phyloP scores from a whole-genome alignment of 2,888 invertebrate genomes.

The Cordilura impudica region DNA sequence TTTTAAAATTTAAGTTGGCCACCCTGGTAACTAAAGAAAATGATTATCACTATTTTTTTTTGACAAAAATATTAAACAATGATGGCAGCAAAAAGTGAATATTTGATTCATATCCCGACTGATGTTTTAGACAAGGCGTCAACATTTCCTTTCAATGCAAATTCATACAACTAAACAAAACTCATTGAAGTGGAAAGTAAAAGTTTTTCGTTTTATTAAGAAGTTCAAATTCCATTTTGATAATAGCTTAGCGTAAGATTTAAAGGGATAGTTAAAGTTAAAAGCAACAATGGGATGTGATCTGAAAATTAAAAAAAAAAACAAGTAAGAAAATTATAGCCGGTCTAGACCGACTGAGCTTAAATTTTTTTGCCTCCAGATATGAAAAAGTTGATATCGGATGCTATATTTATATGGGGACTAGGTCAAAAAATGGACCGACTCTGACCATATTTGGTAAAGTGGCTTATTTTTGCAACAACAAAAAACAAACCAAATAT shows the following conservation, averaged over 20 bases:
- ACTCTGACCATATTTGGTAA: too few species aligned
- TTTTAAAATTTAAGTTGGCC: background rate
- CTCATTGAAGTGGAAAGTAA: constrained; percentile 23
- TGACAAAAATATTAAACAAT: background rate
- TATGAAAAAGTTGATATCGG: too few species aligned
- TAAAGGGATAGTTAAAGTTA: background rate
- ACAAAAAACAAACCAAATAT: too few species aligned
- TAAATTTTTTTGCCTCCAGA: too few species aligned
- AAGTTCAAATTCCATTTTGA: constrained; percentile 6
- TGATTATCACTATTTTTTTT: background rate
- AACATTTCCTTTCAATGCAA: background rate
- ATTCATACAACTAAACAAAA: background rate
- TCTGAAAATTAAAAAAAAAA: background rate
- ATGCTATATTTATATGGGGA: too few species aligned
- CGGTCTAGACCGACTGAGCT: too few species aligned
- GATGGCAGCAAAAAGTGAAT: constrained; percentile 34
- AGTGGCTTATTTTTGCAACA: too few species aligned
- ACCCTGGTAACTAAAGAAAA: background rate
- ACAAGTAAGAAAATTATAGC: too few species aligned
- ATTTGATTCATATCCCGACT: constrained; percentile 16
- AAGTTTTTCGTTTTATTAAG: background rate
- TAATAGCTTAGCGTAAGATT: background rate
- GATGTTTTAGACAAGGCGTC: constrained; percentile 17
- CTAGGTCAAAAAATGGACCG: too few species aligned
- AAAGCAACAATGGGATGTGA: background rate